phyloP scores from a whole-genome alignment of 2,113 vertebrate genomes.

The Boulengeromyrus knoepffleri region DNA sequence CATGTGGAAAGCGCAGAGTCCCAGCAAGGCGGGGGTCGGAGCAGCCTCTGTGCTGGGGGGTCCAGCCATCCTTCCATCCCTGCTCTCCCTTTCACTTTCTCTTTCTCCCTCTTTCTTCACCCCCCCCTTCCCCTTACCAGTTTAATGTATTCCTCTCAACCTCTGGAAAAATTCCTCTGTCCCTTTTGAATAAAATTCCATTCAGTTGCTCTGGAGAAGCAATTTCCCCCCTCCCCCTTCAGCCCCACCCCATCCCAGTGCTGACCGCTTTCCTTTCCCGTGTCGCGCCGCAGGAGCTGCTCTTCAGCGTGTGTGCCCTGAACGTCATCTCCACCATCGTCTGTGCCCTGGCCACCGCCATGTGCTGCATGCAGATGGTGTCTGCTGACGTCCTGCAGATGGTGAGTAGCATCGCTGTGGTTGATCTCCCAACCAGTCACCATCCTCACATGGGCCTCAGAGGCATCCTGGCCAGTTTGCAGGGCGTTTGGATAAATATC shows the following conservation, averaged over 20 bases:
- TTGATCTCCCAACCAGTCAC: not conserved
- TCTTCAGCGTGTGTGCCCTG: conserved; percentile 94
- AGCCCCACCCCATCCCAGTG: not conserved
- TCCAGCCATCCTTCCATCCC: not conserved
- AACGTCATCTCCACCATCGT: conserved; percentile 97
- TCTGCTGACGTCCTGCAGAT: conserved; percentile 93
- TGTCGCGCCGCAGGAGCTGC: conserved; percentile 73
- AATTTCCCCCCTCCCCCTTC: not conserved
- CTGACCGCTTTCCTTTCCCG: not conserved
- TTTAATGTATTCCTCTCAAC: not conserved
- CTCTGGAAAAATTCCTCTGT: not conserved
- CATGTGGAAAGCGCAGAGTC: not conserved
- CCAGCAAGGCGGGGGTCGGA: not conserved
- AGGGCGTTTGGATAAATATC: not conserved
- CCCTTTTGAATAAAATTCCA: not conserved
- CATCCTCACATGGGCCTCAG: not conserved
- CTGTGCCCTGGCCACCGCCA: conserved; percentile 91
- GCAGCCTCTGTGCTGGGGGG: not conserved
- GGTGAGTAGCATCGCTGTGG: conserved; percentile 66
- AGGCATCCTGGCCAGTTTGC: not conserved
- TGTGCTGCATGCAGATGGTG: conserved; percentile 99
- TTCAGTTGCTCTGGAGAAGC: not conserved
- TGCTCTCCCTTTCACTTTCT: not conserved
- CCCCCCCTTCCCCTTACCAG: not conserved
- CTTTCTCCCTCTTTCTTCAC: not conserved